phyloP scores from a whole-genome alignment of 2,113 vertebrate species.

The Panurus biarmicus region DNA sequence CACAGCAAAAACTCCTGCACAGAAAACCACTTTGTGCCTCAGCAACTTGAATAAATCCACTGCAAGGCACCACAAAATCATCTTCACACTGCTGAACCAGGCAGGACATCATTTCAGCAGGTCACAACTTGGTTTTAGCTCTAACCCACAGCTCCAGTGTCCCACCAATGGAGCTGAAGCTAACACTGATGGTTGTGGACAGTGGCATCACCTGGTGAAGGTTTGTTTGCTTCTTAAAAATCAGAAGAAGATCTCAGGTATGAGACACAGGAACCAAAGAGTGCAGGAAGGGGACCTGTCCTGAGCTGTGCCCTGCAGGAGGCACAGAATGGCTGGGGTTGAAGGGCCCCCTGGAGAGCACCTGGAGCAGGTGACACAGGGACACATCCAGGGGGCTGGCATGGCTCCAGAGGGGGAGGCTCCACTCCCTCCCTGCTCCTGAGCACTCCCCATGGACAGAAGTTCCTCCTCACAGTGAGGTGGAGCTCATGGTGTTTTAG shows the following conservation, averaged over 20 bases:
- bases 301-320: neutral
- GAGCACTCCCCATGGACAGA: neutral
- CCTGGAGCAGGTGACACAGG: neutral
- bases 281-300: neutral
- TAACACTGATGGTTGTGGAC: accelerated
- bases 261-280: neutral
- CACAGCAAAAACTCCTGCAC: neutral
- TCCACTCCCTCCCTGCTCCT: neutral
- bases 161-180: neutral
- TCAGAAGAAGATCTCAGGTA: accelerated
- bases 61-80: neutral
- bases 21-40: neutral
- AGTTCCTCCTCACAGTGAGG: accelerated
- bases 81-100: neutral
- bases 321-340: accelerated
- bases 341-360: neutral
- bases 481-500: accelerated
- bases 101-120: neutral
- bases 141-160: neutral
- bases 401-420: neutral
- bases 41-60: neutral
- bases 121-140: neutral
- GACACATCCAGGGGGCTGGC: neutral
- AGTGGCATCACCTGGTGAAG: accelerated
- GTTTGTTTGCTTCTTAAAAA: neutral